A percentile compares a stretch with the other conserved stretches of the same genome.
phyloP scores from a whole-genome alignment of 2,888 invertebrate species.

The Stenchaetothrips biformis region DNA sequence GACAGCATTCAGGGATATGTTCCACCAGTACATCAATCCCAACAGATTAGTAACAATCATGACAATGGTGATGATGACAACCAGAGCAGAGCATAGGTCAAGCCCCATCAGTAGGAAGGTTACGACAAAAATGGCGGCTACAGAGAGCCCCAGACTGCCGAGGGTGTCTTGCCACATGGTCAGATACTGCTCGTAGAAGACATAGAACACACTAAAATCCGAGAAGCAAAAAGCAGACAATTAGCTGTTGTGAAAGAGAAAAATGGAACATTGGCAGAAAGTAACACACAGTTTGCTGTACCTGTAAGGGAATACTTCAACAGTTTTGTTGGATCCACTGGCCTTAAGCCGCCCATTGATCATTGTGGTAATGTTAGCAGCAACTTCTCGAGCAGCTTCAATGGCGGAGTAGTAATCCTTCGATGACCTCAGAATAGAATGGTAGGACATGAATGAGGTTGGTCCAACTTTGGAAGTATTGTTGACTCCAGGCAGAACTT shows the following conservation, averaged over 20 bases:
- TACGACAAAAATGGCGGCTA: slow-evolving; percentile 89
- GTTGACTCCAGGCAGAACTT: slow-evolving; percentile 32
- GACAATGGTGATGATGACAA: slow-evolving; percentile 74
- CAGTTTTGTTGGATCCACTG: slow-evolving; percentile 47
- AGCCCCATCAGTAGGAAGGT: slow-evolving; percentile 90
- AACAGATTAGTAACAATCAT: slow-evolving; percentile 92
- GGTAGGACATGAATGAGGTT: slow-evolving; percentile 91
- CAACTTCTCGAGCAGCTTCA: slow-evolving; percentile 72
- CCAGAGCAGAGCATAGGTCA: slow-evolving; percentile 81
- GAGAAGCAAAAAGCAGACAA: background rate
- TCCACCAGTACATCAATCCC: slow-evolving; percentile 96
- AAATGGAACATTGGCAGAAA: slow-evolving; percentile 25
- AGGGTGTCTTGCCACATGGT: slow-evolving; percentile 91
- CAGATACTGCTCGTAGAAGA: slow-evolving; percentile 98
- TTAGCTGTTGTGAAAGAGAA: slow-evolving; percentile 7
- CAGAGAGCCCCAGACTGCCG: slow-evolving; percentile 79
- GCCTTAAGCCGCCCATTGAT: slow-evolving; percentile 52
- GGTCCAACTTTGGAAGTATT: slow-evolving; percentile 56
- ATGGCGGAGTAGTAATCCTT: slow-evolving; percentile 86
- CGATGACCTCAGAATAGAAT: slow-evolving; percentile 84
- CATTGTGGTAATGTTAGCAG: slow-evolving; percentile 74
- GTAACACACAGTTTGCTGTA: slow-evolving; percentile 37
- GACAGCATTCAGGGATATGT: slow-evolving; percentile 91
- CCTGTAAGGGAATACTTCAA: slow-evolving; percentile 82
- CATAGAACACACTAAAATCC: slow-evolving; percentile 74